A percentile compares a stretch with the other conserved stretches of the same genome.
These are phyloP conservation scores for Drosophila birchii DNA, from an alignment of 2,888 invertebrate species.

Conservation along the genomic window DNA sequence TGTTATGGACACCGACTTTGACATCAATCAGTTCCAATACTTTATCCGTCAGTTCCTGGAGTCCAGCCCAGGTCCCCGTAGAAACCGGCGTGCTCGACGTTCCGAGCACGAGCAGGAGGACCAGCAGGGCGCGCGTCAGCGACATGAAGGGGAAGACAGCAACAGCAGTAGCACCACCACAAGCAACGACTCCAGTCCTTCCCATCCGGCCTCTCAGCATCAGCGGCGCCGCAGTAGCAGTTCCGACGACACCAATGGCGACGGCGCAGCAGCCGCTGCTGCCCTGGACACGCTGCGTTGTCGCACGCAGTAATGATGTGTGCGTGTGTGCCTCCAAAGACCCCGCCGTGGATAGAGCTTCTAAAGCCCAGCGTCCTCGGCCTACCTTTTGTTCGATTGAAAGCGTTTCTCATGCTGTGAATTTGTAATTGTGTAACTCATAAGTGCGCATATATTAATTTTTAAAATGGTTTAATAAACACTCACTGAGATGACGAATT, in stretches of 20 bases:
- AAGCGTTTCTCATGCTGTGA: slow-evolving; percentile 68
- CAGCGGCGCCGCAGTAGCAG: slow-evolving; percentile 2
- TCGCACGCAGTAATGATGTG: slow-evolving; percentile 69
- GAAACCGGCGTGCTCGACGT: neutral
- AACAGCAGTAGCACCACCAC: slow-evolving; percentile 42
- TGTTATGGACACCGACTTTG: slow-evolving; percentile 64
- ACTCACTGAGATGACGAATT: slow-evolving; percentile 9
- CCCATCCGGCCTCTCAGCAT: neutral
- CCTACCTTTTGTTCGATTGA: slow-evolving; percentile 13
- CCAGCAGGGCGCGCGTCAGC: neutral
- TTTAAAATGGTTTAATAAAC: slow-evolving; percentile 48
- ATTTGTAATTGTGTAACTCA: slow-evolving; percentile 49
- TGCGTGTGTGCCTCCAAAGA: slow-evolving; percentile 4
- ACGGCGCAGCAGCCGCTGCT: slow-evolving; percentile 51
- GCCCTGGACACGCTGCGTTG: slow-evolving; percentile 63
- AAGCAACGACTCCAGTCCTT: slow-evolving; percentile 20
- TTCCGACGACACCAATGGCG: slow-evolving; percentile 31
- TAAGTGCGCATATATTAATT: slow-evolving; percentile 54
- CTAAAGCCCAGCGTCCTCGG: slow-evolving; percentile 10
- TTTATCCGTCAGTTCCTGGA: slow-evolving; percentile 81
- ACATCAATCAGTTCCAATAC: slow-evolving; percentile 79
- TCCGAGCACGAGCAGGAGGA: neutral
- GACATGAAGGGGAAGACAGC: neutral
- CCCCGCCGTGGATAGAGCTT: slow-evolving; percentile 12
- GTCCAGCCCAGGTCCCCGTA: slow-evolving; percentile 41